phyloP scores from a whole-genome alignment of 2,888 invertebrate species.

The Phyto melanocephala region DNA sequence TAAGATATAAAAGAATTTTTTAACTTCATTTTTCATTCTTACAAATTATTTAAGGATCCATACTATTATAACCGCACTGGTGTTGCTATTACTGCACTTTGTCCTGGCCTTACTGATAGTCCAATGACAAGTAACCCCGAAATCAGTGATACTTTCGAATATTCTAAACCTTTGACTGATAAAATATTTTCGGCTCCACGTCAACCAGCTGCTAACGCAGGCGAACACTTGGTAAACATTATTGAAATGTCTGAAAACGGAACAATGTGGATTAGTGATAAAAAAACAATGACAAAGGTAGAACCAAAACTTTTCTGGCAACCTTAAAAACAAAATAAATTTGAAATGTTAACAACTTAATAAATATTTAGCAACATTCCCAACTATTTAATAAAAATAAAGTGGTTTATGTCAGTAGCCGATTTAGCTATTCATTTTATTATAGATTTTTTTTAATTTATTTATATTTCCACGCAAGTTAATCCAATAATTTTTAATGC shows the following conservation, averaged over 20 bases:
- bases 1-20: too few relatives aligned
- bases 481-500: too few relatives aligned
- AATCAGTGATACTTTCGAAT: conserved; percentile 67
- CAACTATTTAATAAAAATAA: too few relatives aligned
- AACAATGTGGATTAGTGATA: conserved; percentile 69
- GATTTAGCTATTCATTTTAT: too few relatives aligned
- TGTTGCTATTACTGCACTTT: conserved; percentile 67
- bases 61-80: conserved; percentile 66
- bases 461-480: too few relatives aligned
- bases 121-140: conserved; percentile 64
- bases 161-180: conserved; percentile 62
- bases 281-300: conserved; percentile 65
- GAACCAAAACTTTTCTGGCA: conserved; percentile 67
- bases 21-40: too few relatives aligned
- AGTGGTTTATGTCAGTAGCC: too few relatives aligned
- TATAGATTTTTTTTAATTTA: too few relatives aligned
- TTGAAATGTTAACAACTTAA: too few relatives aligned
- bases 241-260: conserved; percentile 68
- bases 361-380: too few relatives aligned
- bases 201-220: conserved; percentile 67
- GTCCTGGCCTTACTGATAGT: conserved; percentile 69
- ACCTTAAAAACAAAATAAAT: background rate
- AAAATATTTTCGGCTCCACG: conserved; percentile 56
- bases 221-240: conserved; percentile 66
- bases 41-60: conserved; percentile 58